A percentile compares a stretch with the other conserved stretches of the same genome.
phyloP scores from a whole-genome alignment of 2,888 invertebrate genomes.

The Vannuccia rotundouncinata region DNA sequence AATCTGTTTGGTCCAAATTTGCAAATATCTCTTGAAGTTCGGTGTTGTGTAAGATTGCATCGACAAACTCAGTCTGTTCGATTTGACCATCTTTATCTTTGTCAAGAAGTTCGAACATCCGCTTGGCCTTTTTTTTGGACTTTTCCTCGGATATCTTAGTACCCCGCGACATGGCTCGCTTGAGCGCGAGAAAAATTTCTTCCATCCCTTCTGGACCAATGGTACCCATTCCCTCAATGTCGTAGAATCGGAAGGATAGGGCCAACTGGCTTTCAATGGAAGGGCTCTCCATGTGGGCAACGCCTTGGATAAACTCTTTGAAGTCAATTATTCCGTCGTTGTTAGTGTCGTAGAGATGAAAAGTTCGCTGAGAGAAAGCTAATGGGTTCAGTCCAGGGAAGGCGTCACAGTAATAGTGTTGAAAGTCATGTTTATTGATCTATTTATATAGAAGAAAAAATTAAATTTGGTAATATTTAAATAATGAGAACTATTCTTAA shows the following conservation, averaged over 20 bases:
- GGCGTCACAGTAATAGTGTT: background rate
- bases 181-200: background rate
- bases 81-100: background rate
- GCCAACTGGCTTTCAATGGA: background rate
- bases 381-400: background rate
- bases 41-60: background rate
- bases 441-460: no score
- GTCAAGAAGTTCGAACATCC: background rate
- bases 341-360: background rate
- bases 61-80: background rate
- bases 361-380: background rate
- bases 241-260: background rate
- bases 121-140: background rate
- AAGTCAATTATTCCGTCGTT: background rate
- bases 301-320: background rate
- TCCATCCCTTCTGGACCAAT: background rate
- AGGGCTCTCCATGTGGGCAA: background rate
- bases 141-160: background rate
- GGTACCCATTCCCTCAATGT: background rate
- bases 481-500: no score
- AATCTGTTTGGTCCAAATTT: no score
- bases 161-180: background rate
- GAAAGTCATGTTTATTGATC: background rate
- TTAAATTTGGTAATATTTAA: no score
- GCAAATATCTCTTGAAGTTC: background rate